Conservation (phyloP, 2,797 vertebrate genomes). For the Ara ararauna region DNA sequence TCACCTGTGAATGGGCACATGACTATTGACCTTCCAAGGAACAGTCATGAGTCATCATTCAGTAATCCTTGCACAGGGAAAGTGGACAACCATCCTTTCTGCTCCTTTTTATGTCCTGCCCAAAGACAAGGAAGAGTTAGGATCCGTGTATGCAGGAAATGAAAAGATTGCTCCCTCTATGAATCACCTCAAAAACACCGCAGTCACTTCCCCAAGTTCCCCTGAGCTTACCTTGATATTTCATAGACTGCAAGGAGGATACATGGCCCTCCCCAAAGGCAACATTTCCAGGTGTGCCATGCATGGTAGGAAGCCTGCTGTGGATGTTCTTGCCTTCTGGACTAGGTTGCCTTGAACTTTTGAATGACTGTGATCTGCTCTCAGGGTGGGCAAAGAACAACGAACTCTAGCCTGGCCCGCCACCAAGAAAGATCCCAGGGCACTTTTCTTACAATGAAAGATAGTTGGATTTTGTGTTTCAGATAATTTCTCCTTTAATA, state of each 20-base stretch:
- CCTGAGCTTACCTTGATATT: neutral
- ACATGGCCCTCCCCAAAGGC: neutral
- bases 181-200: neutral
- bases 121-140: neutral
- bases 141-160: neutral
- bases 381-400: neutral
- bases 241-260: neutral
- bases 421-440: neutral
- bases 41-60: neutral
- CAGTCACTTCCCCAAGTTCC: neutral
- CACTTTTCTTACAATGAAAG: neutral
- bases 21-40: neutral
- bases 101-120: neutral
- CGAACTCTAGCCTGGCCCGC: rapidly evolving
- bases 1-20: neutral
- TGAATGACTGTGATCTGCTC: neutral
- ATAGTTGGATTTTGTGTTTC: neutral
- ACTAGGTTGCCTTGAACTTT: neutral
- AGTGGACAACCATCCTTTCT: neutral
- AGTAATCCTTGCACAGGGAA: neutral
- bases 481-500: neutral
- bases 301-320: neutral
- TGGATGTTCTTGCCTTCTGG: neutral
- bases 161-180: neutral
- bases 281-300: neutral